Evolutionary conservation across 2,113 vertebrate species (phyloP), one percentile per base, ranked within the genome.

Genomic region (Mastomys coucha): DNA sequence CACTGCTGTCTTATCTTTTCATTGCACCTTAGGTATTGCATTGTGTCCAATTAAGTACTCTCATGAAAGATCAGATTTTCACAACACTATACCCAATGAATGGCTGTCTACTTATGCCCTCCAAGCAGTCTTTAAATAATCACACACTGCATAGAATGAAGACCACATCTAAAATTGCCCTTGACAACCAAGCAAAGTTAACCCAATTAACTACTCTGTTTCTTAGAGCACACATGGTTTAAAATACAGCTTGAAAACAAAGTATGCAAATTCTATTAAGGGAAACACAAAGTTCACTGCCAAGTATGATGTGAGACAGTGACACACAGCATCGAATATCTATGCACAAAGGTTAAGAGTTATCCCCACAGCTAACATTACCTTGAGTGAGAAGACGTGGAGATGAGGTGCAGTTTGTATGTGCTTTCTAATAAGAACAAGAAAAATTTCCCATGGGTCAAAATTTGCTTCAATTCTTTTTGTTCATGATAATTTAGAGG

Each of bases 41-140:
- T 22, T 53, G 42, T 80, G 76, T 91, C 95, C 88, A 96, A 31
- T 97, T 91, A 98, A 97, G 78, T 94, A 87, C 94, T 22, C 78
- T 90, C 75, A 70, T 82, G 76, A 65, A 97, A 92, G 60, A 96
- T 84, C 89, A 96, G 36, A 84, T 97, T 45, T n/a, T 96, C 65
- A 82, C 78, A 69, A 70, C 13, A 6, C 13, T 89, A 86, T 9
- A 42, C 36, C 36, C 42, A 36, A 78, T 72, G 39, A 97, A 96
- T 53, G 56, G 14, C 87, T 91, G 3, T 51, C 89, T 89, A 33
- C 42, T 93, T 97, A 92, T 84, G 51, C 51, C 85, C 87, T 89
- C 81, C 42, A 53, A 86, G 12, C 67, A 95, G 58, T 96, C 90
- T 42, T 97, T 49, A 88, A 96, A 95, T 89, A 45, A 72, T 92